A percentile compares a stretch with the other conserved stretches of the same genome.
Conservation (phyloP, 2,113 vertebrate genomes). For the Procavia capensis region DNA sequence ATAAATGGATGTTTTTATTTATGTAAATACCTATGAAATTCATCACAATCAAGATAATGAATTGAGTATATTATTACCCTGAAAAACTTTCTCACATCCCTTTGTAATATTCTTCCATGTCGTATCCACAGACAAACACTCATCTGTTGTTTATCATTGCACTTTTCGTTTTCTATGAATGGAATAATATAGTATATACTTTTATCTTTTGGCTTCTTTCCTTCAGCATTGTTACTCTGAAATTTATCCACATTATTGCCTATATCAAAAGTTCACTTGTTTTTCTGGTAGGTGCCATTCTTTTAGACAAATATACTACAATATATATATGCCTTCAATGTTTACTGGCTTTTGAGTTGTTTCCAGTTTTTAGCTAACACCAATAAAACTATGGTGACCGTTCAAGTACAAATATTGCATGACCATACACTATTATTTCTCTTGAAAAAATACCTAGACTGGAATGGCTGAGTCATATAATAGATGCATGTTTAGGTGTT, state of each 20-base stretch:
- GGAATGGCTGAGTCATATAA: neutral
- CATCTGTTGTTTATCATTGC: neutral
- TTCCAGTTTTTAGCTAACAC: neutral
- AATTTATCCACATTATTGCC: neutral
- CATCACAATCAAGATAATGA: neutral
- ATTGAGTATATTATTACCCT: neutral
- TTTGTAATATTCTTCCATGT: neutral
- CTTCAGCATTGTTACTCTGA: neutral
- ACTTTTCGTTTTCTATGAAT: neutral
- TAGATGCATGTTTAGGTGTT: neutral
- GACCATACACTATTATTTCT: neutral
- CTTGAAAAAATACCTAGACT: neutral
- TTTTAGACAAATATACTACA: neutral
- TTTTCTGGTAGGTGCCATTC: neutral
- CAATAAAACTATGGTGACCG: neutral
- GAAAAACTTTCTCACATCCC: neutral
- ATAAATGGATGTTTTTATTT: neutral
- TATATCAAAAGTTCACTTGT: neutral
- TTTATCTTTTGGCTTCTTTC: neutral
- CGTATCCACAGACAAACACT: neutral
- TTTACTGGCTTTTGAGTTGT: neutral
- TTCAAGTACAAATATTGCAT: neutral
- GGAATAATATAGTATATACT: neutral
- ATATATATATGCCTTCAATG: neutral
- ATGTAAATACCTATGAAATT: neutral